These are phyloP conservation scores for Chaetura pelagica DNA, from an alignment of 2,113 vertebrate species.

Conservation along the genomic window DNA sequence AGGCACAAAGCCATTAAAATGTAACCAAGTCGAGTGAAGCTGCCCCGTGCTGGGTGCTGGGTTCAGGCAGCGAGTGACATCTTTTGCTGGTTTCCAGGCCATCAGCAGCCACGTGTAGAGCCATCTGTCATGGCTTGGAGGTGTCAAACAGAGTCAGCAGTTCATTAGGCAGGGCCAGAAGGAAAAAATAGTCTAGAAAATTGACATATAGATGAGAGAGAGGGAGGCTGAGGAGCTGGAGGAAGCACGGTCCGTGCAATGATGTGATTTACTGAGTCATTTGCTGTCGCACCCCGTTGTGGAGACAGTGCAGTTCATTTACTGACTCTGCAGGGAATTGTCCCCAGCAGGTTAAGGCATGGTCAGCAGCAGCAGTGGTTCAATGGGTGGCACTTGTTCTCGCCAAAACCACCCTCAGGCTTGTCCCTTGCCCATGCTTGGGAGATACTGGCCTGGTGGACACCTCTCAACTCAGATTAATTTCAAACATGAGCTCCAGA, in stretches of 20 bases:
- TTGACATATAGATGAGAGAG: not conserved
- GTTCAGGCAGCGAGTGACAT: not conserved
- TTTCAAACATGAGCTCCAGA: not conserved
- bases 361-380: not conserved
- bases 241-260: accelerated
- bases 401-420: not conserved
- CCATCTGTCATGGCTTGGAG: slow-evolving; percentile 27
- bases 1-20: not conserved
- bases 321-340: not conserved
- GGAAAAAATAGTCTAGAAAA: not conserved
- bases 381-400: not conserved
- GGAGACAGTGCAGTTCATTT: not conserved
- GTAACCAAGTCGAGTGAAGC: not conserved
- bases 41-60: not conserved
- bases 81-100: slow-evolving; percentile 4
- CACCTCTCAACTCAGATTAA: not conserved
- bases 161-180: slow-evolving; percentile 26
- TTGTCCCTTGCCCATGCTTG: not conserved
- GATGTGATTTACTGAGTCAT: not conserved
- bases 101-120: not conserved
- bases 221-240: not conserved
- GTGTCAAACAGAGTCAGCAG: slow-evolving; percentile 13
- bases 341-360: not conserved
- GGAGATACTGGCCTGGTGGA: not conserved
- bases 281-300: accelerated